A percentile compares a stretch with the other conserved stretches of the same genome.
Conservation (phyloP, 2,113 vertebrate genomes). For the Sinocyclocheilus anophthalmus region DNA sequence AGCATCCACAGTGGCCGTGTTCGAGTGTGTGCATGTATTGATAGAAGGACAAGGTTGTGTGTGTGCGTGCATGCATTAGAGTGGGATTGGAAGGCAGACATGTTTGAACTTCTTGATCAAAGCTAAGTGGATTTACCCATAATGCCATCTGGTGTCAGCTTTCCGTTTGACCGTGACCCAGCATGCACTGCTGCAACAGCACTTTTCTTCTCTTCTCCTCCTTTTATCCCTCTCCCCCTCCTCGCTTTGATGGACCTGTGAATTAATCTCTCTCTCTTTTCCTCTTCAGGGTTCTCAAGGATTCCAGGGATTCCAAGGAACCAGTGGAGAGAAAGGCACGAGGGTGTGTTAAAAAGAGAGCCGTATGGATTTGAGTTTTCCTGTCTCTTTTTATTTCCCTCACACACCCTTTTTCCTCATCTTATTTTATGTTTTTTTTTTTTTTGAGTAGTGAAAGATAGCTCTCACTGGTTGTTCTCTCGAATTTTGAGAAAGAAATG, state of each 20-base stretch:
- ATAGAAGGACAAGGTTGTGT: slow-evolving; percentile 14
- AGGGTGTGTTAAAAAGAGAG: slow-evolving; percentile 78
- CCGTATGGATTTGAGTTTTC: not conserved
- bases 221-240: slow-evolving; percentile 25
- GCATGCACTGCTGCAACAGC: slow-evolving; percentile 52
- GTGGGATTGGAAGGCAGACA: slow-evolving; percentile 34
- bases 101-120: slow-evolving; percentile 73
- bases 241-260: slow-evolving; percentile 47
- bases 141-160: slow-evolving; percentile 62
- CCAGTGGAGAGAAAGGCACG: slow-evolving; percentile 95
- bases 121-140: slow-evolving; percentile 65
- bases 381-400: slow-evolving; percentile 20
- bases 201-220: slow-evolving; percentile 46
- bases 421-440: not conserved
- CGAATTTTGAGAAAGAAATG: not conserved
- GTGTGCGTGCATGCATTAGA: slow-evolving; percentile 34
- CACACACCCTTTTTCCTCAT: not conserved
- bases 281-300: slow-evolving; percentile 88
- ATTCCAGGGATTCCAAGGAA: slow-evolving; percentile 93
- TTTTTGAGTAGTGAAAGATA: not conserved
- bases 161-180: slow-evolving; percentile 44
- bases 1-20: not conserved
- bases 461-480: not conserved
- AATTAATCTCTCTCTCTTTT: slow-evolving; percentile 50
- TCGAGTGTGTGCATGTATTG: slow-evolving; percentile 14